A percentile compares a stretch with the other conserved stretches of the same genome.
Evolutionary conservation across 2,888 invertebrate species (phyloP).

Genomic region (Yponomeuta malinellus): DNA sequence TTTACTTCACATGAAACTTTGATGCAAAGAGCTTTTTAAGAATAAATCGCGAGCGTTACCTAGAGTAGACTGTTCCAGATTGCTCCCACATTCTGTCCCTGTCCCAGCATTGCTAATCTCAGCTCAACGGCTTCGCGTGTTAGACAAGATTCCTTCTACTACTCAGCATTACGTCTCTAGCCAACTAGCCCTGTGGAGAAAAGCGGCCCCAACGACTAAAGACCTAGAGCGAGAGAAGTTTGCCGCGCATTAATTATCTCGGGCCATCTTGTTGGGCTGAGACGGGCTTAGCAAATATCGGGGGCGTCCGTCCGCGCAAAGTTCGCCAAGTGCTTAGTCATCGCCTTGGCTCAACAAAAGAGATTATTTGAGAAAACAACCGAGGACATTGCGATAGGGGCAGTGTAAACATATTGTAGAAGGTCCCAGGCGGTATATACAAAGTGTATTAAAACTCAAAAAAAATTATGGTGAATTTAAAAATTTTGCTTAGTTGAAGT

Average conservation of each 20-base stretch:
- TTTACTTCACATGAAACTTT: too few relatives aligned
- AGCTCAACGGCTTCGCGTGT: too few relatives aligned
- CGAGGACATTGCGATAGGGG: slow-evolving; percentile 23
- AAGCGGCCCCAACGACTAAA: neutral
- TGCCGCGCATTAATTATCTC: slow-evolving; percentile 60
- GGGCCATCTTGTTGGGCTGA: slow-evolving; percentile 52
- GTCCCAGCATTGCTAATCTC: too few relatives aligned
- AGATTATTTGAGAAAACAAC: slow-evolving; percentile 44
- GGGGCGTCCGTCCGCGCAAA: slow-evolving; percentile 56
- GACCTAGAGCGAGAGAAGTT: neutral
- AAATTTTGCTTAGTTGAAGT: neutral
- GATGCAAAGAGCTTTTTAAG: too few relatives aligned
- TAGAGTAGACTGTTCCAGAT: too few relatives aligned
- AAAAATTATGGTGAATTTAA: neutral
- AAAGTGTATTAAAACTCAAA: too few relatives aligned
- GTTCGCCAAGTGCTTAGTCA: slow-evolving; percentile 57
- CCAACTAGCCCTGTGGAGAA: too few relatives aligned
- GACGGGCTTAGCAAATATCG: slow-evolving; percentile 66
- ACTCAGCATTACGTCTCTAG: too few relatives aligned
- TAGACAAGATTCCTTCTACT: too few relatives aligned
- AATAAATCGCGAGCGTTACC: too few relatives aligned
- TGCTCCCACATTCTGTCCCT: too few relatives aligned
- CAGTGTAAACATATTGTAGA: slow-evolving; percentile 16
- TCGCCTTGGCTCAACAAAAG: slow-evolving; percentile 47
- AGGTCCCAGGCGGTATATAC: neutral